phyloP scores from a whole-genome alignment of 2,888 invertebrate genomes.

The Euspilapteryx auroguttella region DNA sequence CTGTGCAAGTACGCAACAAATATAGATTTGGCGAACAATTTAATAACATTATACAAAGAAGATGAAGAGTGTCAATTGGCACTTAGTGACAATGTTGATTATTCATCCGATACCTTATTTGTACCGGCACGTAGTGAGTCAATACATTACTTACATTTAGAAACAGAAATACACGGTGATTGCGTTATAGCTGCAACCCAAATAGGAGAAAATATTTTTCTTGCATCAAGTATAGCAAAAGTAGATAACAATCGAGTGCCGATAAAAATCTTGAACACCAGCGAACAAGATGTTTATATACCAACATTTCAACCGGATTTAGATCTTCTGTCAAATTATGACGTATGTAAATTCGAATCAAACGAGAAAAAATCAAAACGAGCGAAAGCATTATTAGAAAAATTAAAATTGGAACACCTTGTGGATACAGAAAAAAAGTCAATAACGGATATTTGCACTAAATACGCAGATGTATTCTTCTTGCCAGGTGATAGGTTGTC shows the following conservation, averaged over 20 bases:
- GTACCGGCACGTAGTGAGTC: neutral
- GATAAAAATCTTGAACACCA: neutral
- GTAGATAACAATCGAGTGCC: neutral
- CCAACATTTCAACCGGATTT: neutral
- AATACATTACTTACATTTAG: neutral
- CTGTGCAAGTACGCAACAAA: neutral
- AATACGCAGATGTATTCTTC: conserved; percentile 1
- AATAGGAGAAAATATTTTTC: neutral
- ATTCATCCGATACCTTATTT: no score
- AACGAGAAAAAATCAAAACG: neutral
- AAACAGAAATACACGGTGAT: neutral
- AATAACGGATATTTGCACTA: neutral
- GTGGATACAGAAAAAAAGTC: neutral
- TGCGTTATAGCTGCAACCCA: neutral
- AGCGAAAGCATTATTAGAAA: neutral
- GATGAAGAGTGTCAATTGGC: neutral
- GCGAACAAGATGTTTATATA: neutral
- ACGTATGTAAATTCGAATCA: neutral
- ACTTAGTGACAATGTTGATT: neutral
- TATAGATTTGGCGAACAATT: neutral
- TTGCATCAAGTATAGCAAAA: neutral
- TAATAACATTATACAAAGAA: neutral
- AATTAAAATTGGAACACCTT: neutral
- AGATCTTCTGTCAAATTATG: neutral
- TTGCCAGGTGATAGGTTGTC: neutral